phyloP scores from a whole-genome alignment of 2,113 vertebrate genomes.

The Neotoma lepida region DNA sequence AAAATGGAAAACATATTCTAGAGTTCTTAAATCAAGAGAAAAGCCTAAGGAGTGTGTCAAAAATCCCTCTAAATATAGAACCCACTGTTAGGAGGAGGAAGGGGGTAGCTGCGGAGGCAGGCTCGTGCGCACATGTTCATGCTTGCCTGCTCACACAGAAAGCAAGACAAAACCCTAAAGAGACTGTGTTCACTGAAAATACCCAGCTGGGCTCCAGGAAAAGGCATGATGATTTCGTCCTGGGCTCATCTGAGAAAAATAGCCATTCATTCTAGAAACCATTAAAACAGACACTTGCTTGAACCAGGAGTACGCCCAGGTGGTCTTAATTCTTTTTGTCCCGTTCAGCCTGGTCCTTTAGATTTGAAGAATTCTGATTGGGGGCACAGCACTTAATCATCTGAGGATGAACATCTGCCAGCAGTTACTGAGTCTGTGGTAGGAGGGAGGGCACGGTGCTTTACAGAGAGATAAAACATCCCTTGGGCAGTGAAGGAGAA shows the following conservation, averaged over 20 bases:
- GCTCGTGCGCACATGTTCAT: not conserved
- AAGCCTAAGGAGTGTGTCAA: constrained; percentile 22
- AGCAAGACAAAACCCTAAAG: constrained; percentile 5
- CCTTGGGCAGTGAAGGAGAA: not conserved
- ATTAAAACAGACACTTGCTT: constrained; percentile 14
- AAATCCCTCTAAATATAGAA: constrained; percentile 47
- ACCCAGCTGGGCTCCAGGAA: not conserved
- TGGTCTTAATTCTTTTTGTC: constrained; percentile 3
- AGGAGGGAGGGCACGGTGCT: not conserved
- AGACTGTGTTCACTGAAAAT: not conserved
- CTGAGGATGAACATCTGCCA: not conserved
- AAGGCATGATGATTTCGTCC: not conserved
- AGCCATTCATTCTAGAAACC: not conserved
- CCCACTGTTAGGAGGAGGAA: not conserved
- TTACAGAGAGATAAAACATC: fast-evolving
- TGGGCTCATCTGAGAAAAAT: not conserved
- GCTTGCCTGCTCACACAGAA: constrained; percentile 5
- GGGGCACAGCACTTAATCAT: not conserved
- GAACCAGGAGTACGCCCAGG: not conserved
- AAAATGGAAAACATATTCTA: constrained; percentile 54
- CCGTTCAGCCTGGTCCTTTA: not conserved
- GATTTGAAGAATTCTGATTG: not conserved
- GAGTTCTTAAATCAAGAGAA: constrained; percentile 63
- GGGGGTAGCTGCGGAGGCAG: not conserved
- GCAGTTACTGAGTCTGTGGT: not conserved